Percentiles rank a stretch among this genome's conserved stretches.
Evolutionary conservation across 2,888 invertebrate genomes (phyloP).

Genomic region (Trachelus iudaicus): DNA sequence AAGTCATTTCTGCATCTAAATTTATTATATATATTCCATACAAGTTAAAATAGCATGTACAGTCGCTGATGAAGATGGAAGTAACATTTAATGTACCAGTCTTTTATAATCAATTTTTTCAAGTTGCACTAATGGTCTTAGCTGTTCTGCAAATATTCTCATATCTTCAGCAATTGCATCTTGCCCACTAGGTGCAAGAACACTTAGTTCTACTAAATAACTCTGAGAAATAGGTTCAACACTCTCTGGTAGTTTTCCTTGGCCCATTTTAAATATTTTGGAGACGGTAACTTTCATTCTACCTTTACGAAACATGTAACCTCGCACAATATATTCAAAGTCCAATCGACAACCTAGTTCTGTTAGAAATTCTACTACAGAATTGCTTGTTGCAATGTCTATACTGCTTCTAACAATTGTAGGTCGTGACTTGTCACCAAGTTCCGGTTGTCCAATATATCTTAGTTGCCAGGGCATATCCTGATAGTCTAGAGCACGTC

Average conservation of each 20-base stretch:
- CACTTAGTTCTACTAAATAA: conserved; percentile 92
- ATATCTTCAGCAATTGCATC: conserved; percentile 97
- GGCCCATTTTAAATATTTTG: conserved; percentile 89
- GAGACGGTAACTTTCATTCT: conserved; percentile 97
- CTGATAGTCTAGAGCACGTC: conserved; percentile 84
- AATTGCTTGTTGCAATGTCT: conserved; percentile 91
- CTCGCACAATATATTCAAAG: conserved; percentile 93
- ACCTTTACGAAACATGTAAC: conserved; percentile 95
- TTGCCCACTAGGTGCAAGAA: conserved; percentile 89
- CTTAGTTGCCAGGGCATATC: conserved; percentile 91
- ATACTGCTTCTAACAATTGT: conserved; percentile 92
- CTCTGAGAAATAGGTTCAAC: conserved; percentile 91
- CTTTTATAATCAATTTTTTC: conserved; percentile 94
- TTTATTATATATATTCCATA: neutral
- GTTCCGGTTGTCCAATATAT: conserved; percentile 91
- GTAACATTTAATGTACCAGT: conserved; percentile 63
- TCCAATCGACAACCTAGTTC: conserved; percentile 92
- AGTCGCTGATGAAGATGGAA: neutral
- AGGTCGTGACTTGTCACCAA: conserved; percentile 88
- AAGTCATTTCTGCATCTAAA: neutral
- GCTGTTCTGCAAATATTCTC: conserved; percentile 93
- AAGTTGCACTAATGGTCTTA: conserved; percentile 89
- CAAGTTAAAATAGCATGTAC: neutral
- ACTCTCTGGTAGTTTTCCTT: conserved; percentile 76
- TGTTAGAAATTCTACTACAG: conserved; percentile 90